Percentiles rank a stretch among this genome's conserved stretches.
phyloP scores from a whole-genome alignment of 2,888 invertebrate genomes.

The Punctoribates punctum region DNA sequence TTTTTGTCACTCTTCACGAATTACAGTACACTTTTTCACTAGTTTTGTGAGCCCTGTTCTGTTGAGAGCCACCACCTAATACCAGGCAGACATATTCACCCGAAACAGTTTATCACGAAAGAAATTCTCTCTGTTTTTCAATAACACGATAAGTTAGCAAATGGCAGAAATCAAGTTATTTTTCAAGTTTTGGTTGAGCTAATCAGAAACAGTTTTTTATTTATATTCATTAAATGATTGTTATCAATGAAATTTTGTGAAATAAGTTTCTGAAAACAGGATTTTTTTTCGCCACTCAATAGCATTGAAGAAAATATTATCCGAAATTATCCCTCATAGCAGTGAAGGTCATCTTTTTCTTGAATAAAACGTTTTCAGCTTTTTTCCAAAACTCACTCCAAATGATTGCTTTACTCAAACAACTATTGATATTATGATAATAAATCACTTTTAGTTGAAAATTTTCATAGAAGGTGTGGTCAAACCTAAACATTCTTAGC shows the following conservation, averaged over 20 bases:
- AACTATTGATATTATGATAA: background rate
- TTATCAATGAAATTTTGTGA: too few relatives aligned
- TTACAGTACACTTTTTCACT: too few relatives aligned
- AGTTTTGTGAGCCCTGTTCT: background rate
- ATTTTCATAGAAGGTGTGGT: background rate
- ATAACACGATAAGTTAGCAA: too few relatives aligned
- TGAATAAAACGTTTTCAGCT: background rate
- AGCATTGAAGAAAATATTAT: background rate
- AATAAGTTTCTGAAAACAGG: background rate
- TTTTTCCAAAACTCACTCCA: background rate
- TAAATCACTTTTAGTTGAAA: constrained; percentile 1
- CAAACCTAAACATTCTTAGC: too few relatives aligned
- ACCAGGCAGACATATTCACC: too few relatives aligned
- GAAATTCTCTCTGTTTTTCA: too few relatives aligned
- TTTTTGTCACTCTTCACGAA: constrained; percentile 2
- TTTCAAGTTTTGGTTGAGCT: too few relatives aligned
- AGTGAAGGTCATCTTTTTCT: constrained; percentile 10
- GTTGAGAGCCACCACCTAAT: too few relatives aligned
- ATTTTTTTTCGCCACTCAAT: background rate
- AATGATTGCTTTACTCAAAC: background rate
- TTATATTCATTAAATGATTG: too few relatives aligned
- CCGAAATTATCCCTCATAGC: background rate
- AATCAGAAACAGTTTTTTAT: too few relatives aligned
- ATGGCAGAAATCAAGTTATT: too few relatives aligned
- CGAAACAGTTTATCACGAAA: too few relatives aligned